Evolutionary conservation across 2,888 invertebrate genomes (phyloP).

Genomic region (Nephrotoma appendiculata): DNA sequence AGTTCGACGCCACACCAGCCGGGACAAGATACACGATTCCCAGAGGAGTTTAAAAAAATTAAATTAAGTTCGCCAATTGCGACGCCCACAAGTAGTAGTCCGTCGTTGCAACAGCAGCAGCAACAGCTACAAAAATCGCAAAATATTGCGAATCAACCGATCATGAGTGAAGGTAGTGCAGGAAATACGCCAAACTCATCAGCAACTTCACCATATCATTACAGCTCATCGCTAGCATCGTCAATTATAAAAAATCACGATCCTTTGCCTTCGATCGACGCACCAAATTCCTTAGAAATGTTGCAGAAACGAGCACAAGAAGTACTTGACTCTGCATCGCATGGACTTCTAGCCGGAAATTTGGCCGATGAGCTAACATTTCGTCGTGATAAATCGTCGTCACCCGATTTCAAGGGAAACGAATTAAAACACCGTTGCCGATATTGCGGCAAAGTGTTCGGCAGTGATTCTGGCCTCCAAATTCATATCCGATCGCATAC

Average conservation of each 20-base stretch:
- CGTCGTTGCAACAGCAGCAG: not conserved
- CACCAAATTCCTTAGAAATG: constrained; percentile 85
- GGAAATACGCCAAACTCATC: not conserved
- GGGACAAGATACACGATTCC: not conserved
- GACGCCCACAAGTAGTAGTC: not conserved
- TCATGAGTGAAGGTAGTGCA: not conserved
- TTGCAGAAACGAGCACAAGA: constrained; percentile 83
- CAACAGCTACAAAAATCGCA: not conserved
- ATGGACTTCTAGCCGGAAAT: constrained; percentile 77
- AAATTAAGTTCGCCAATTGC: not conserved
- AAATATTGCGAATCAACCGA: not conserved
- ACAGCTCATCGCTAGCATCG: constrained; percentile 60
- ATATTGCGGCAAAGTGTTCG: constrained; percentile 92
- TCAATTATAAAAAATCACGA: constrained; percentile 74
- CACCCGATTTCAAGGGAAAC: constrained; percentile 39
- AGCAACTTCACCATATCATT: constrained; percentile 15
- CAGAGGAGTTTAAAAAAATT: not conserved
- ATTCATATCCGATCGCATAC: constrained; percentile 97
- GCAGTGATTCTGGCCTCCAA: constrained; percentile 91
- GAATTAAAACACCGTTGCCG: constrained; percentile 88
- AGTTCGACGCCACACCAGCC: not conserved
- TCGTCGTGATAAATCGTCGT: constrained; percentile 54
- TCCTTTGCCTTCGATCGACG: constrained; percentile 56
- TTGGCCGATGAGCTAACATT: constrained; percentile 82
- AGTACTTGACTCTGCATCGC: constrained; percentile 85